Evolutionary conservation across 2,797 vertebrate species (phyloP), one percentile per base, ranked within the genome.

Genomic region (Hydrolagus colliei): DNA sequence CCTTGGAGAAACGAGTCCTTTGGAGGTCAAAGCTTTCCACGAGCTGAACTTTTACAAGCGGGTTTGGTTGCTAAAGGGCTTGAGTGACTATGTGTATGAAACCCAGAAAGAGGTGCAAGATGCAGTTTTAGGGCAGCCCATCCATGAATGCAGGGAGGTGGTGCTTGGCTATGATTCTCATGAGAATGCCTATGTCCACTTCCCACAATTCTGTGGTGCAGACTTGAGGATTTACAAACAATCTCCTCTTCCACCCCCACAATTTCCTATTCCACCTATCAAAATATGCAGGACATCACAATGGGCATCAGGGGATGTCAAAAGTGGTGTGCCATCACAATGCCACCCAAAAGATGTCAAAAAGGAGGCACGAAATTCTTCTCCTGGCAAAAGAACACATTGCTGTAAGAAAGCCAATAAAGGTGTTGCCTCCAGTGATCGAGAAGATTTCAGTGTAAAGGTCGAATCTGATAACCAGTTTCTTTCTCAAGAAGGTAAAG

Each of bases 121-220:
- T 88, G 95, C 97, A 0, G 96, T 99, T 73, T 94, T 99, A 61
- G 94, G 95, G 35, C 98, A 99, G 87, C 98, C 98, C 88, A 99
- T 99, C 87, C 98, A 99, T 62, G 98, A 99, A 90, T 99, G 98
- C 90, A 93, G 98, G 87, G 98, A 99, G 93, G 98, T 98, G 86
- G 97, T 99, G 90, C 94, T 99, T 89, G 98, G 98, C 82, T 99
- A 99, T n/a, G 98, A 99, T 89, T 93, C 94, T 87, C 92, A 95
- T 88, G 97, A 98, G 87, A 97, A 98, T 87, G 95, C 96, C 0
- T 99, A 98, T 86, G 96, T 99, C 90, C 98, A 99, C 91, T 99
- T 99, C 86, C 98, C 98, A 61, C 98, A 99, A 90, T 99, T 99
- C 88, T 99, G 98, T 88, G 98, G 98, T 67, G 97, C 98, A 59